phyloP scores from a whole-genome alignment of 2,888 invertebrate species.

The Loripinus fragilis region DNA sequence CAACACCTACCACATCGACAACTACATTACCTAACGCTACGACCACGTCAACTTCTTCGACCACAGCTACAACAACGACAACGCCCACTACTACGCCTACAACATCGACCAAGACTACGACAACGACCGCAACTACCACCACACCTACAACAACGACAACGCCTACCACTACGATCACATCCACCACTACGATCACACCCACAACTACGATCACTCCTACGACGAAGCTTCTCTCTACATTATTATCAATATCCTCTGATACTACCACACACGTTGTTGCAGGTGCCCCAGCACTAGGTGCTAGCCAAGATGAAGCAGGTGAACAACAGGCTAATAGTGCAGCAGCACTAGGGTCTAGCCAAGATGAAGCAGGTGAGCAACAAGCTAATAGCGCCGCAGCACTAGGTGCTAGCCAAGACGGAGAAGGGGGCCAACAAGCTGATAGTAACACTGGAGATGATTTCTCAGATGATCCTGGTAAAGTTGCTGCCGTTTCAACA shows the following conservation, averaged over 20 bases:
- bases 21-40: not conserved
- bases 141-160: not conserved
- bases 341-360: not conserved
- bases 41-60: not conserved
- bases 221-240: not conserved
- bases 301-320: no score
- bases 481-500: not conserved
- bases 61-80: not conserved
- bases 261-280: no score
- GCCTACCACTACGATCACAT: not conserved
- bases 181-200: not conserved
- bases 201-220: not conserved
- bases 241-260: no score
- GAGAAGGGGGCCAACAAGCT: not conserved
- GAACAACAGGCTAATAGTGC: no score
- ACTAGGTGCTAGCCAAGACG: not conserved
- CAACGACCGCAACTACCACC: not conserved
- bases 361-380: not conserved
- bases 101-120: not conserved
- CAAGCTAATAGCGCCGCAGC: not conserved
- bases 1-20: not conserved
- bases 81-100: not conserved
- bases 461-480: not conserved
- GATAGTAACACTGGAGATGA: not conserved
- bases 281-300: no score